Percentiles rank a stretch among this genome's conserved stretches.
phyloP scores from a whole-genome alignment of 2,888 invertebrate species.

The Euplexia lucipara region DNA sequence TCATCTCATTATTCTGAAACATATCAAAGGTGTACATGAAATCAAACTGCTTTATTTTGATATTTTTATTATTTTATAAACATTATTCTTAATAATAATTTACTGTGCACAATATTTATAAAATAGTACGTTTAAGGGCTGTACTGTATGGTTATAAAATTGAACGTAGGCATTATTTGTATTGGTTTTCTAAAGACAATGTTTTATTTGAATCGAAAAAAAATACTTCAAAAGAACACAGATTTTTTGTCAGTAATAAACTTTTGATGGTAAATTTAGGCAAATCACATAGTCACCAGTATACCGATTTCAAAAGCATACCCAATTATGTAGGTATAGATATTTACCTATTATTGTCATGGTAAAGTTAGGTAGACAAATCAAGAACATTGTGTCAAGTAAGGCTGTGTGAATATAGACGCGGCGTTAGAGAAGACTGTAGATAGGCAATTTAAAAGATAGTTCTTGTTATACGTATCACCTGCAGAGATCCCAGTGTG shows the following conservation, averaged over 20 bases:
- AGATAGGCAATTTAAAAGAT: conserved; percentile 63
- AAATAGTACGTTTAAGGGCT: conserved; percentile 8
- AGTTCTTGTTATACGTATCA: conserved; percentile 25
- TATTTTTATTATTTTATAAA: conserved; percentile 24
- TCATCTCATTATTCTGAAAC: conserved; percentile 48
- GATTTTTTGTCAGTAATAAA: not conserved
- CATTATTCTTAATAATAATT: conserved; percentile 33
- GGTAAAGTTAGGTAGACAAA: conserved; percentile 52
- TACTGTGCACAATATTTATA: conserved; percentile 23
- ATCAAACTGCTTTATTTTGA: conserved; percentile 22
- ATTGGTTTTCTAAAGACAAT: conserved; percentile 1
- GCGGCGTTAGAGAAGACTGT: conserved; percentile 52
- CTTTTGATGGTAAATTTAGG: conserved; percentile 12
- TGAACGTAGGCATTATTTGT: not conserved
- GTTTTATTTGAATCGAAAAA: not conserved
- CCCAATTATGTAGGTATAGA: conserved; percentile 20
- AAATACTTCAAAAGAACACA: too few relatives aligned
- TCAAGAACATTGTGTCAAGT: conserved; percentile 38
- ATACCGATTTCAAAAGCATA: conserved; percentile 3
- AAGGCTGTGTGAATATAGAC: conserved; percentile 49
- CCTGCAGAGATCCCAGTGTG: not conserved
- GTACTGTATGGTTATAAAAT: conserved; percentile 6
- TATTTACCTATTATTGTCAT: conserved; percentile 19
- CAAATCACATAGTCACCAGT: conserved; percentile 16
- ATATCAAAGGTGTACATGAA: conserved; percentile 55